These are phyloP conservation scores for Ichneumoninae sp. DNA, from an alignment of 2,888 invertebrate species.

Conservation along the genomic window DNA sequence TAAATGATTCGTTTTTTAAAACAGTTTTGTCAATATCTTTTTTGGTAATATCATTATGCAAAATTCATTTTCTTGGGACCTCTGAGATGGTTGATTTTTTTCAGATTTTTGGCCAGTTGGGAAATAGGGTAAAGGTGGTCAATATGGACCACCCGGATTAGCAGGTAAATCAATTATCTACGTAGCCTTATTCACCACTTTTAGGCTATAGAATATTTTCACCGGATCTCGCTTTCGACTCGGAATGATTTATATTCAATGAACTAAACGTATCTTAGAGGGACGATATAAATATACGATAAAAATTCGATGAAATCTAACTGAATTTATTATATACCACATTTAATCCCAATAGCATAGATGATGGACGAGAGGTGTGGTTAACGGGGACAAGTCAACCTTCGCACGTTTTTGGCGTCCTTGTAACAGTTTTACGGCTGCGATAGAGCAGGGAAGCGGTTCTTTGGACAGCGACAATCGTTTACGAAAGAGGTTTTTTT, in stretches of 20 bases:
- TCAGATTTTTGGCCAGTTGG: too few species aligned
- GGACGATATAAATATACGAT: neutral
- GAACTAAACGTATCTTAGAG: neutral
- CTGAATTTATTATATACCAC: neutral
- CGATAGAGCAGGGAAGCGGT: neutral
- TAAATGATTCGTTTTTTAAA: too few species aligned
- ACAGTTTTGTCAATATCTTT: too few species aligned
- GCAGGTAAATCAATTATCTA: neutral
- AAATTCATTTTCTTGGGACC: neutral
- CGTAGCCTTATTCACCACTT: too few species aligned
- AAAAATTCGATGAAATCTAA: neutral
- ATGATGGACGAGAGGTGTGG: neutral
- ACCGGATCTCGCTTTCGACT: too few species aligned
- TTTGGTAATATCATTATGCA: neutral
- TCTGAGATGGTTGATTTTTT: too few species aligned
- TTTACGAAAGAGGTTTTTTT: neutral
- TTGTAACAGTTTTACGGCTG: slow-evolving; percentile 50
- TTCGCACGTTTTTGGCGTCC: slow-evolving; percentile 48
- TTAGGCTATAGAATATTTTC: too few species aligned
- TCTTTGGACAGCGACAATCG: slow-evolving; percentile 25
- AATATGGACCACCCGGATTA: neutral
- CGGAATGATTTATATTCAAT: too few species aligned
- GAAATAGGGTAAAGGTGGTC: neutral
- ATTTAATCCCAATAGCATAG: neutral
- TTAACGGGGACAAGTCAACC: slow-evolving; percentile 28